Evolutionary conservation across 2,113 vertebrate species (phyloP).

Genomic region (Myiozetetes cayanensis): DNA sequence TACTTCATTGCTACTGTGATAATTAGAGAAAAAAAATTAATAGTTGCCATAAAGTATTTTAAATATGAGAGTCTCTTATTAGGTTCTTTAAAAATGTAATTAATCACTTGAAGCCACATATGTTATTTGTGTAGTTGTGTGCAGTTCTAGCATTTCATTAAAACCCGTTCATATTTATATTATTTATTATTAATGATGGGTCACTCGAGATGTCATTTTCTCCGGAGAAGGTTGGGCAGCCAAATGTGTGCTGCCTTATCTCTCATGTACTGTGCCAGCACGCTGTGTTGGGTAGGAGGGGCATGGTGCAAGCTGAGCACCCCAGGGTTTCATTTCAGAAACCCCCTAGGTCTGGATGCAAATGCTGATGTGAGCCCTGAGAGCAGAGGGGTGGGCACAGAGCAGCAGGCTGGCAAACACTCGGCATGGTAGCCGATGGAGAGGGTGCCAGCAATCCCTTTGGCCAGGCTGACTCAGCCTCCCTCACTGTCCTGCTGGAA

Average conservation of each 20-base stretch:
- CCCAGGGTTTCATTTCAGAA: fast-evolving
- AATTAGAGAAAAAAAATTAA: constrained; percentile 64
- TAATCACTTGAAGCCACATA: constrained; percentile 60
- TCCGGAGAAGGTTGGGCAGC: not conserved
- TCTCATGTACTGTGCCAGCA: not conserved
- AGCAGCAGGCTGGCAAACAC: not conserved
- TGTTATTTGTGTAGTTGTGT: constrained; percentile 16
- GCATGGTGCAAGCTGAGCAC: not conserved
- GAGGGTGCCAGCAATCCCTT: not conserved
- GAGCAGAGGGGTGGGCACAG: not conserved
- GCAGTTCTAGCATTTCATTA: constrained; percentile 54
- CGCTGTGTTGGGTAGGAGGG: not conserved
- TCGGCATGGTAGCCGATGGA: fast-evolving
- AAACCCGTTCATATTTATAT: constrained; percentile 51
- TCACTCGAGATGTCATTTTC: constrained; percentile 23
- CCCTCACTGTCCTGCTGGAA: not conserved
- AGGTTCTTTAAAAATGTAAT: constrained; percentile 62
- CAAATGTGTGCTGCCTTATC: not conserved
- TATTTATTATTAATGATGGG: constrained; percentile 47
- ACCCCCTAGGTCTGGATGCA: not conserved
- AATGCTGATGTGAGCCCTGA: not conserved
- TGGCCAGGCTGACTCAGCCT: not conserved
- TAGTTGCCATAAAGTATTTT: constrained; percentile 55
- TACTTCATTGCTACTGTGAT: constrained; percentile 13
- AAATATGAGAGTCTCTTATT: constrained; percentile 57